These are phyloP conservation scores for Dromaius novaehollandiae DNA, from an alignment of 2,113 vertebrate genomes.

Conservation along the genomic window DNA sequence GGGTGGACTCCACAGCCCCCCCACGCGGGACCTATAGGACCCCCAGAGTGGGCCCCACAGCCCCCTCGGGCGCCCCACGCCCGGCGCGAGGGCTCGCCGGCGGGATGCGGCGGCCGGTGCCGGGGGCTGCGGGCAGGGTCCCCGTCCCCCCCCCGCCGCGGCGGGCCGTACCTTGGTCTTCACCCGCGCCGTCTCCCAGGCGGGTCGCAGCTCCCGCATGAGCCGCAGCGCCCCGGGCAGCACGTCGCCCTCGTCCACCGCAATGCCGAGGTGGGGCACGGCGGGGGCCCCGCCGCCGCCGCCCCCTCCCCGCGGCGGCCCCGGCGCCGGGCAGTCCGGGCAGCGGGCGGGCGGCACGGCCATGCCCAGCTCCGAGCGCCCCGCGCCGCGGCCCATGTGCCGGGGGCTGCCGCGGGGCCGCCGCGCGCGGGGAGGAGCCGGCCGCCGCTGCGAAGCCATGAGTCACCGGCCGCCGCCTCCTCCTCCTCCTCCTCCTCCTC, in stretches of 20 bases:
- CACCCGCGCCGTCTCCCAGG: constrained; percentile 83
- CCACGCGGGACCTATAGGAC: not conserved
- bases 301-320: constrained; percentile 55
- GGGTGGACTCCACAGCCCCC: fast-evolving
- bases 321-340: not conserved
- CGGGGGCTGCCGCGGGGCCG: constrained; percentile 48
- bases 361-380: constrained; percentile 66
- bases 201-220: constrained; percentile 88
- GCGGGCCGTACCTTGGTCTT: constrained; percentile 87
- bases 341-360: constrained; percentile 54
- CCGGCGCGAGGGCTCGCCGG: not conserved
- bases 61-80: no score
- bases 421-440: constrained; percentile 53
- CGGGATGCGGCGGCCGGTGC: not conserved
- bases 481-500: no score
- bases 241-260: constrained; percentile 89
- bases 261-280: constrained; percentile 72
- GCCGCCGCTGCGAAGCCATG: constrained; percentile 63
- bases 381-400: constrained; percentile 60
- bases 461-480: constrained; percentile 63
- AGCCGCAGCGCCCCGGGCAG: constrained; percentile 88
- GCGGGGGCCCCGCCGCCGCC: constrained; percentile 72
- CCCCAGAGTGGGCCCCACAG: no score
- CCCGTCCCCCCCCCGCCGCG: not conserved
- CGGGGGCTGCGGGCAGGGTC: not conserved